Evolutionary conservation across 2,113 vertebrate species (phyloP).

Genomic region (Haplochromis burtoni): DNA sequence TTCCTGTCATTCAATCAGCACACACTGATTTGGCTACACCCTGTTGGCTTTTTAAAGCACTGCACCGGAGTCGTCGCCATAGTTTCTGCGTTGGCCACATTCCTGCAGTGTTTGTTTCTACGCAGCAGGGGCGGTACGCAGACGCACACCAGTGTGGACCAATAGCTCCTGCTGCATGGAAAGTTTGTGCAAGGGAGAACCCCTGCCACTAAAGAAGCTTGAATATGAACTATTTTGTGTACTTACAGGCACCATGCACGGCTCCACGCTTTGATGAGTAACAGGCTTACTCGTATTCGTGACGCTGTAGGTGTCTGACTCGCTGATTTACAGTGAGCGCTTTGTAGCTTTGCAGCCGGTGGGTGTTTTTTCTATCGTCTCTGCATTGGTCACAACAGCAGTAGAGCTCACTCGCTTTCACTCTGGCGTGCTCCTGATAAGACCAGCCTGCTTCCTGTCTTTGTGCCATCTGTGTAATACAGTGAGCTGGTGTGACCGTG

Average conservation of each 20-base stretch:
- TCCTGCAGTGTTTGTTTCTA: not conserved
- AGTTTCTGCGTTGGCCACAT: not conserved
- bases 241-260: not conserved
- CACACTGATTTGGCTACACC: not conserved
- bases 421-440: slow-evolving; percentile 26
- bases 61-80: not conserved
- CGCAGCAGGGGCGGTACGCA: not conserved
- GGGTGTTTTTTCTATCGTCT: not conserved
- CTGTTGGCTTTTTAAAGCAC: not conserved
- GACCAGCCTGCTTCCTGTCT: slow-evolving; percentile 35
- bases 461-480: slow-evolving; percentile 8
- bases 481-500: not conserved
- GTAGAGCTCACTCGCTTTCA: not conserved
- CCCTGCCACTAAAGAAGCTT: not conserved
- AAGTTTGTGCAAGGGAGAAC: not conserved
- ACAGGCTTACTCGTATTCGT: not conserved
- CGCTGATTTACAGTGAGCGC: not conserved
- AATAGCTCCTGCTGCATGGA: not conserved
- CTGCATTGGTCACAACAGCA: not conserved
- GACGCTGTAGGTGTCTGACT: not conserved
- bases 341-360: not conserved
- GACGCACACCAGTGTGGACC: not conserved
- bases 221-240: not conserved
- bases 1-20: not conserved
- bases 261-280: not conserved